phyloP scores from a whole-genome alignment of 1,140 invertebrate genomes.

The Halyomorpha halys region DNA sequence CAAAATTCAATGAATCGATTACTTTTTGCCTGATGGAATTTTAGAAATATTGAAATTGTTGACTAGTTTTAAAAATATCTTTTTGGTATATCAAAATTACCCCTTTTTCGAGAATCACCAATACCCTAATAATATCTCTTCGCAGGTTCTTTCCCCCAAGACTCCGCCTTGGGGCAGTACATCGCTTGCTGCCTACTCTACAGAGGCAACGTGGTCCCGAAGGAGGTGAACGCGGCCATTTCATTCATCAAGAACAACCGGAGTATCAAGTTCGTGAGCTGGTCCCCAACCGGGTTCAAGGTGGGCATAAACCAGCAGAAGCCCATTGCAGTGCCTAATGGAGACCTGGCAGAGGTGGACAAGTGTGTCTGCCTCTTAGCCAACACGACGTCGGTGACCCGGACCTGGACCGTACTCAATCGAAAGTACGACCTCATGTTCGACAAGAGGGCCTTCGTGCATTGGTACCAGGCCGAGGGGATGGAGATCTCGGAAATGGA shows the following conservation, averaged over 20 bases:
- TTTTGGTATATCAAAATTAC: too few species aligned
- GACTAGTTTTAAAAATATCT: too few species aligned
- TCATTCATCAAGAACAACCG: conserved; percentile 36
- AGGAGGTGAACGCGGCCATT: conserved; percentile 49
- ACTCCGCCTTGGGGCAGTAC: conserved; percentile 38
- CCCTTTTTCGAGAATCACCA: too few species aligned
- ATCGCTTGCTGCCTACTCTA: conserved; percentile 52
- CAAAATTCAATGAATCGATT: too few species aligned
- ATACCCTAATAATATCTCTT: too few species aligned
- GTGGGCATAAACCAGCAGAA: conserved; percentile 31
- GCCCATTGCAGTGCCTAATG: conserved; percentile 22
- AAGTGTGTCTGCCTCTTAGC: conserved; percentile 64
- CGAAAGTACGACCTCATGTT: conserved; percentile 78
- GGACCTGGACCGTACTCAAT: conserved; percentile 66
- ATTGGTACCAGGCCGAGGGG: conserved; percentile 77
- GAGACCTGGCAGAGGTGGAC: conserved; percentile 31
- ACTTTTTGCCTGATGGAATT: too few species aligned
- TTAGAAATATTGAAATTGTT: too few species aligned
- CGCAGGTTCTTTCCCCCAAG: conserved; percentile 32
- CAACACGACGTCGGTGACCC: conserved; percentile 72
- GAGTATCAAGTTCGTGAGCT: conserved; percentile 44
- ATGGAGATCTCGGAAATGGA: conserved; percentile 80
- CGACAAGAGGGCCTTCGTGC: conserved; percentile 73
- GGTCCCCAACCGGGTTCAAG: conserved; percentile 24
- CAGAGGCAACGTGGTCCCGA: conserved; percentile 47